Conservation (phyloP, 2,888 invertebrate genomes). For the Lepetodrilus schrolli region DNA sequence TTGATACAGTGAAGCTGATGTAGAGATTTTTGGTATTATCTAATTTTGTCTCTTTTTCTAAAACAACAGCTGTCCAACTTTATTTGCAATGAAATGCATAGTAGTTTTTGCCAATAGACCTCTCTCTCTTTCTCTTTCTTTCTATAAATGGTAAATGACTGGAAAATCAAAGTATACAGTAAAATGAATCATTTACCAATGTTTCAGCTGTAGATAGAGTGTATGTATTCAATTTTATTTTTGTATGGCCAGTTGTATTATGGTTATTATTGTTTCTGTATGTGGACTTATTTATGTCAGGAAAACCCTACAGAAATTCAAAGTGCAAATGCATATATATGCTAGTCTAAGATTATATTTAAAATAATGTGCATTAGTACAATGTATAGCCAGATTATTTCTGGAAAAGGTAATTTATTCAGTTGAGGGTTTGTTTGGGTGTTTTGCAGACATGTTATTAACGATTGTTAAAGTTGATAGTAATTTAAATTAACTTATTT, state of each 20-base stretch:
- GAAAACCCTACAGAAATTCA: neutral
- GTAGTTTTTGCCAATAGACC: neutral
- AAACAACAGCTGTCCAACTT: neutral
- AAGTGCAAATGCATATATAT: slow-evolving; percentile 18
- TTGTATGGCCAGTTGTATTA: slow-evolving; percentile 23
- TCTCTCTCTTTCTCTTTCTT: too few species aligned
- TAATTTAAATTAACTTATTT: slow-evolving; percentile 12
- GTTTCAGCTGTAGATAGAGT: slow-evolving; percentile 1
- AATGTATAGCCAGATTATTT: neutral
- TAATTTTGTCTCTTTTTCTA: neutral
- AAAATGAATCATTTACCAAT: neutral
- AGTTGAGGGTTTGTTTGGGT: neutral
- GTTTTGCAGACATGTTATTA: neutral
- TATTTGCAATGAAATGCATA: slow-evolving; percentile 3
- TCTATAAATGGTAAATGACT: slow-evolving; percentile 10
- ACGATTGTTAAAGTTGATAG: slow-evolving; percentile 17
- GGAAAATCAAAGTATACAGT: slow-evolving; percentile 12
- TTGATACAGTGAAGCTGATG: slow-evolving; percentile 16
- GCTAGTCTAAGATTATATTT: neutral
- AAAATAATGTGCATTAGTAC: neutral
- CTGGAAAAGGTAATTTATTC: neutral
- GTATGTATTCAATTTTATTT: slow-evolving; percentile 12
- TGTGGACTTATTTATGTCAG: neutral
- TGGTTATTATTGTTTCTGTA: slow-evolving; percentile 10
- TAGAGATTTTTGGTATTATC: slow-evolving; percentile 6